Percentiles rank a stretch among this genome's conserved stretches.
Evolutionary conservation across 2,888 invertebrate genomes (phyloP).

Genomic region (Volucella inflata): DNA sequence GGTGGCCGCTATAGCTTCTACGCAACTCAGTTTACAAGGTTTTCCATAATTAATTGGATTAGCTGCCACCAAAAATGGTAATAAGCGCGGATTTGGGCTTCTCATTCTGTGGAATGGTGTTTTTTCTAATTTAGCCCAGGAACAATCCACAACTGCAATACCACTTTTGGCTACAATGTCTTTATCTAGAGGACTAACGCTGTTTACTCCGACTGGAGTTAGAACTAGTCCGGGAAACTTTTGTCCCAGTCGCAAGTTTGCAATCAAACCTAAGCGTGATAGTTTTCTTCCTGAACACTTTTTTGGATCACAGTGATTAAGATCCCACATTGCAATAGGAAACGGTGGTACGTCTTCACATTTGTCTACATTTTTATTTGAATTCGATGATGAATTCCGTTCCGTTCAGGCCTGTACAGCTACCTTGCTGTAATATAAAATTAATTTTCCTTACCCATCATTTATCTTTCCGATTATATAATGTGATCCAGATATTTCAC

Average conservation of each 20-base stretch:
- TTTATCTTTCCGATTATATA: no score
- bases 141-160: conserved; percentile 99
- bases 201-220: conserved; percentile 88
- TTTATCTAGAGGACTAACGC: conserved; percentile 93
- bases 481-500: no score
- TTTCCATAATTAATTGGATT: conserved; percentile 99
- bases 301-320: conserved; percentile 99
- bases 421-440: no score
- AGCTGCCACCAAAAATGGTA: conserved; percentile 98
- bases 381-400: no score
- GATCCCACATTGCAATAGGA: conserved; percentile 98
- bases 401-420: no score
- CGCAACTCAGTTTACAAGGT: conserved; percentile 98
- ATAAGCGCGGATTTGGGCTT: conserved; percentile 91
- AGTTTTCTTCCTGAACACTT: conserved; percentile 98
- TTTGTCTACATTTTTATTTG: conserved; percentile 78
- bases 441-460: no score
- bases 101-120: conserved; percentile 95
- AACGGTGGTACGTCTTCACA: conserved; percentile 86
- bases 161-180: conserved; percentile 91
- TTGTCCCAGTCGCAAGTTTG: conserved; percentile 92
- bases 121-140: conserved; percentile 97
- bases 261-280: conserved; percentile 91
- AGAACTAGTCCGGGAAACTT: conserved; percentile 84
- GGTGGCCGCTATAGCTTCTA: conserved; percentile 98